Percentiles rank a stretch among this genome's conserved stretches.
phyloP scores from a whole-genome alignment of 2,797 vertebrate genomes.

The Nothura maculosa region DNA sequence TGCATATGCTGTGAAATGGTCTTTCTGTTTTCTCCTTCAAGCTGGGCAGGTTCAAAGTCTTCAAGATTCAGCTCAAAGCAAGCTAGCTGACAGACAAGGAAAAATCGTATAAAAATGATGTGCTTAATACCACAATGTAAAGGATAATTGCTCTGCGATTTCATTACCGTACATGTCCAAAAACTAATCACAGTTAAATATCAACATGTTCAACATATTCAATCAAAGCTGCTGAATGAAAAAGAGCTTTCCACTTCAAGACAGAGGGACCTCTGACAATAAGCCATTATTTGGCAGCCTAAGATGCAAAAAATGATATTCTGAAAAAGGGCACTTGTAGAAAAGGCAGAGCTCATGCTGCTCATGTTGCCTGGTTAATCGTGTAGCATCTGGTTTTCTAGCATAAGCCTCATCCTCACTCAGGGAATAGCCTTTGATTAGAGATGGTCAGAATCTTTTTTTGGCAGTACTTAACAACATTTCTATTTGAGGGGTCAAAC shows the following conservation, averaged over 20 bases:
- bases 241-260: neutral
- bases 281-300: neutral
- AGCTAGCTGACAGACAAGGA: neutral
- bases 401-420: neutral
- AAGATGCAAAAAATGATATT: conserved; percentile 24
- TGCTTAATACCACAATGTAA: neutral
- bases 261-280: neutral
- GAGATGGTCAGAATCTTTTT: neutral
- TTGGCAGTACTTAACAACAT: conserved; percentile 13
- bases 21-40: neutral
- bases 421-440: conserved; percentile 40
- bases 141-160: neutral
- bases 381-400: neutral
- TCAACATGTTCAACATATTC: neutral
- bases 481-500: conserved; percentile 50
- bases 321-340: neutral
- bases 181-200: conserved; percentile 24
- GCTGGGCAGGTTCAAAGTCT: neutral
- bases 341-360: neutral
- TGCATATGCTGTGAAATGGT: neutral
- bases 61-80: neutral
- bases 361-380: neutral
- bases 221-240: neutral
- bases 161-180: neutral
- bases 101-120: neutral